Evolutionary conservation across 2,113 vertebrate genomes (phyloP), one percentile per base, ranked within the genome.

Genomic region (Colaptes auratus): DNA sequence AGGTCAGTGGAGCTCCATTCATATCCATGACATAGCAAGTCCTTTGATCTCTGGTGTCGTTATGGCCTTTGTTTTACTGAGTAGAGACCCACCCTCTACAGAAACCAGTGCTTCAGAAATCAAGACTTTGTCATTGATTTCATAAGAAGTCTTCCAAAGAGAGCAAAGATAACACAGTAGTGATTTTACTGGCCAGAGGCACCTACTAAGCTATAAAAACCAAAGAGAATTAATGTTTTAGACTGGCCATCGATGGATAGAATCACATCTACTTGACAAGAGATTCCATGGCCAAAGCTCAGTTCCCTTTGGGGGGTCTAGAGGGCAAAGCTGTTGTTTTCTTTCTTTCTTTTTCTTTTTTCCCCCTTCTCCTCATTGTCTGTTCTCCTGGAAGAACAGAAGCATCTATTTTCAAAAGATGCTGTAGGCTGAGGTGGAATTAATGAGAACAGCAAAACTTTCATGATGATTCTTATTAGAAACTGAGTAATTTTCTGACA

Each of bases 401-500:
- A 61, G 18, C 24, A 39, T 39, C 69, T 56, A 33, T 65, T 94
- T 92, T 88, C n/a, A 89, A 82, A 83, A 94, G 73, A 27, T 88
- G 27, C 7, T 75, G 9, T 46, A 90, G 27, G 50, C 61, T 91
- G 73, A 92, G 55, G 30, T 83, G 36, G 61, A 92, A 91, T 93
- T 90, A 88, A 88, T 78, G 64, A 83, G 48, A 80, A 56, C 17
- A 67, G 58, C 42, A 88, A 91, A 91, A 65, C 72, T 94, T 92
- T 84, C 46, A 81, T 72, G 69, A 58, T 66, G 28, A 83, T 83
- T 84, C 61, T 82, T 88, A 84, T 82, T 93, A 90, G 88, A 88
- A 94, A 86, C 48, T 39, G 88, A 92, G 20, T 64, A 91, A 81
- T 93, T 89, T 93, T 88, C 61, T 78, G 59, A 69, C 58, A 65